Conservation (phyloP, 1,140 invertebrate species). For the Whitmania pigra region DNA sequence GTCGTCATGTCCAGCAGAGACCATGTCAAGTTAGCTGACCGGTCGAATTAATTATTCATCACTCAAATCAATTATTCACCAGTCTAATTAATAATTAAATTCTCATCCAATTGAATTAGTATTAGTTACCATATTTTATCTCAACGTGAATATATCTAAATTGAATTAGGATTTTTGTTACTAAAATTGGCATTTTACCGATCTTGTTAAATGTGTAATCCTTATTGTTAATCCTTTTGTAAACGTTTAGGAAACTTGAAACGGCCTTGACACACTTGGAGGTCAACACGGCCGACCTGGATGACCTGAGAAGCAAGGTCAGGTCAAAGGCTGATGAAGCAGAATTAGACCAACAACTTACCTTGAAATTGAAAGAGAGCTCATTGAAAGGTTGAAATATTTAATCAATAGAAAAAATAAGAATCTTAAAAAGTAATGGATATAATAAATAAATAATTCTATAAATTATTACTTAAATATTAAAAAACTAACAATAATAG, state of each 20-base stretch:
- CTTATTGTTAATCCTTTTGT: background rate
- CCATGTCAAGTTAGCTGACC: slow-evolving; percentile 10
- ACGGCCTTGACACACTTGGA: slow-evolving; percentile 11
- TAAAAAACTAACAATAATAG: background rate
- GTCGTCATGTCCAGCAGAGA: background rate
- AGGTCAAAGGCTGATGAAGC: background rate
- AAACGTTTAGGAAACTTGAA: background rate
- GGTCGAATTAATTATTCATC: background rate
- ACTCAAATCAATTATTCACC: background rate
- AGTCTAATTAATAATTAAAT: too few species aligned
- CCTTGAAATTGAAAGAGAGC: slow-evolving; percentile 5
- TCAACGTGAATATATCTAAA: too few species aligned
- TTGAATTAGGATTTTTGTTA: too few species aligned
- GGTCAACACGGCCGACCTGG: background rate
- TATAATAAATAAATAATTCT: too few species aligned
- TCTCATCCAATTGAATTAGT: too few species aligned
- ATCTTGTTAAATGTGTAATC: too few species aligned
- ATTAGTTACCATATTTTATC: too few species aligned
- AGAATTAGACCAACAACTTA: background rate
- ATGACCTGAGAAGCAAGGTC: slow-evolving; percentile 1
- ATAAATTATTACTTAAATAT: background rate
- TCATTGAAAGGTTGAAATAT: background rate
- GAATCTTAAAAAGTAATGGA: too few species aligned
- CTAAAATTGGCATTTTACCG: too few species aligned
- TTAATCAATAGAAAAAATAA: too few species aligned